Evolutionary conservation across 2,797 vertebrate species (phyloP), one percentile per base, ranked within the genome.

Genomic region (Atherinosoma microstoma): DNA sequence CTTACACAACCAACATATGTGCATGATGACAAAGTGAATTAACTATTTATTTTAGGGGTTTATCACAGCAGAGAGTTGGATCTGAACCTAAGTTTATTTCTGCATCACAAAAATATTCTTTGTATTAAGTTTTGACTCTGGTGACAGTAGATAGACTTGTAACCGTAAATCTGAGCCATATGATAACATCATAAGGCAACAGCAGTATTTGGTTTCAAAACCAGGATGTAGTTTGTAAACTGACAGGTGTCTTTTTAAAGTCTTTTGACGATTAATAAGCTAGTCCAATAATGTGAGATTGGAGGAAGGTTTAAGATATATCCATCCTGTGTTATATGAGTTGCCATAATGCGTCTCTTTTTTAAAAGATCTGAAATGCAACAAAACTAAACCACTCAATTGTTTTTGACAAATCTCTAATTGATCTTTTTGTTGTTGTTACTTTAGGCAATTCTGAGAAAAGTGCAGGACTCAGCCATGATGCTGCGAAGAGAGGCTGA

Each of bases 401-500:
- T 22, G 3, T 10, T 57, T 36, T 20, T 10, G 34, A 58, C n/a
- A 22, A 61, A 34, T 42, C 7, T 64, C 12, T 24, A 2, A 35
- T 7, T 29, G 2, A 18, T 32, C 12, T 6, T 34, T 27, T 0
- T 9, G 15, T 47, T 38, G 63, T 34, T 71, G 6, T 54, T 58
- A 18, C 10, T 78, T 4, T 38, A 99, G 98, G 91, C 95, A 24
- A 93, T 91, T 18, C 69, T 99, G 29, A 95, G 97, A 57, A 98
- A 99, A 70, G 95, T 96, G 64, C 98, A 99, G 83, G 97, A 98
- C 79, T 85, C 94, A 0, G 97, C 98, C 57, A 94, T 96, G 83
- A 97, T 96, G 64, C 85, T 97, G 58, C 96, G 96, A 42, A 93
- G 94, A 63, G 98, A 99, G 76, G 97, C 97, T 20, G 97, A 98